A percentile compares a stretch with the other conserved stretches of the same genome.
Conservation (phyloP, 2,797 vertebrate genomes). For the Microctenopoma stevenorrisi region DNA sequence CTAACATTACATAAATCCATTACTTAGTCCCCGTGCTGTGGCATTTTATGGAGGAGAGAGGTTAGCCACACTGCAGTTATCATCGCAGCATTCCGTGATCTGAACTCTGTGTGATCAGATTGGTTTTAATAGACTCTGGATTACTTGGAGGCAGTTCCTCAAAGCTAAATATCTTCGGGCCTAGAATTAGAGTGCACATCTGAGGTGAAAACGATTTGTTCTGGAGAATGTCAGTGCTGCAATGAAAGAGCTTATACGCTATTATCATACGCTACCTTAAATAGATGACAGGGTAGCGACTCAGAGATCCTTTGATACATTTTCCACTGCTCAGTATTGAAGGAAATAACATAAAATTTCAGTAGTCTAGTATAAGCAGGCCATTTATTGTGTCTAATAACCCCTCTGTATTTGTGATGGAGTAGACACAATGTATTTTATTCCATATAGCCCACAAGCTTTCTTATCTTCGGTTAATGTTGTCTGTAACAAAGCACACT, state of each 20-base stretch:
- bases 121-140: slow-evolving; percentile 86
- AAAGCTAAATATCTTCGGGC: slow-evolving; percentile 82
- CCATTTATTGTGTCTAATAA: slow-evolving; percentile 62
- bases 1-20: slow-evolving; percentile 88
- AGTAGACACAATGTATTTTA: slow-evolving; percentile 51
- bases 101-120: slow-evolving; percentile 86
- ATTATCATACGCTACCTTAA: slow-evolving; percentile 82
- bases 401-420: slow-evolving; percentile 53
- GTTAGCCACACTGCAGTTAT: slow-evolving; percentile 85
- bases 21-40: slow-evolving; percentile 83
- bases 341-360: slow-evolving; percentile 65
- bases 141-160: slow-evolving; percentile 82
- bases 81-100: slow-evolving; percentile 84
- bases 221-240: slow-evolving; percentile 84
- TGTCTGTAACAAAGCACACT: slow-evolving; percentile 36
- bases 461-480: slow-evolving; percentile 48
- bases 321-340: slow-evolving; percentile 55
- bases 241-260: slow-evolving; percentile 80
- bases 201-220: slow-evolving; percentile 84
- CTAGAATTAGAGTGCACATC: slow-evolving; percentile 83
- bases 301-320: slow-evolving; percentile 71
- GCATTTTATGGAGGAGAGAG: slow-evolving; percentile 87
- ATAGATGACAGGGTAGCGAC: slow-evolving; percentile 77
- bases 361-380: slow-evolving; percentile 58
- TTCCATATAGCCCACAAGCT: slow-evolving; percentile 49